These are phyloP conservation scores for Passer domesticus DNA, from an alignment of 2,113 vertebrate species.

Conservation along the genomic window DNA sequence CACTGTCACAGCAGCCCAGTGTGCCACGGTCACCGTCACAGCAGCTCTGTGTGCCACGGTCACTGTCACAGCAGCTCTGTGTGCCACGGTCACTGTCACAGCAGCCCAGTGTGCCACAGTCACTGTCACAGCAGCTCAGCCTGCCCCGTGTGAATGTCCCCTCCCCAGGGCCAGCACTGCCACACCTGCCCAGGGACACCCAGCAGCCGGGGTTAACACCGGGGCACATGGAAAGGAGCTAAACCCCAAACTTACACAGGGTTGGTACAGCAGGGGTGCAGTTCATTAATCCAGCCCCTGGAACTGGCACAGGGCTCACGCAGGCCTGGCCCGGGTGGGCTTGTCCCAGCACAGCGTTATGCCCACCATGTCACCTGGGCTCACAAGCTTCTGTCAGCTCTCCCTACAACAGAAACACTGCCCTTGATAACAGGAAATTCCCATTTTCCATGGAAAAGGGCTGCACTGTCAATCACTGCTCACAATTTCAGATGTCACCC, in stretches of 20 bases:
- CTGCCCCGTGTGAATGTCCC: accelerated
- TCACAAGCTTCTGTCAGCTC: background rate
- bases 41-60: accelerated
- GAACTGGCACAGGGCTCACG: background rate
- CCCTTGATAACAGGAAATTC: accelerated
- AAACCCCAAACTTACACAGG: accelerated
- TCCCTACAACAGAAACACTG: accelerated
- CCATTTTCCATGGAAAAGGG: background rate
- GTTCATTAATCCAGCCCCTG: background rate
- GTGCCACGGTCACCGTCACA: accelerated
- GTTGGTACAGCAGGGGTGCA: accelerated
- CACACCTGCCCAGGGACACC: background rate
- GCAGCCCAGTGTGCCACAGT: accelerated
- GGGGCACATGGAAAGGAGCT: too few species aligned
- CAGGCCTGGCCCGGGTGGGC: too few species aligned
- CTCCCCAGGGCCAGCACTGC: background rate
- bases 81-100: accelerated
- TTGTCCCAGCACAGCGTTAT: accelerated
- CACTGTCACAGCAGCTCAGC: background rate
- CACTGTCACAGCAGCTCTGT: accelerated
- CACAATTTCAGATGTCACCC: background rate
- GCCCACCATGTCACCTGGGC: too few species aligned
- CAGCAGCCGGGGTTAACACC: background rate
- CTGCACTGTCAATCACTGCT: accelerated
- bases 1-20: accelerated